phyloP scores from a whole-genome alignment of 1,140 invertebrate genomes.

The Pseudomyrmex flavicornis region DNA sequence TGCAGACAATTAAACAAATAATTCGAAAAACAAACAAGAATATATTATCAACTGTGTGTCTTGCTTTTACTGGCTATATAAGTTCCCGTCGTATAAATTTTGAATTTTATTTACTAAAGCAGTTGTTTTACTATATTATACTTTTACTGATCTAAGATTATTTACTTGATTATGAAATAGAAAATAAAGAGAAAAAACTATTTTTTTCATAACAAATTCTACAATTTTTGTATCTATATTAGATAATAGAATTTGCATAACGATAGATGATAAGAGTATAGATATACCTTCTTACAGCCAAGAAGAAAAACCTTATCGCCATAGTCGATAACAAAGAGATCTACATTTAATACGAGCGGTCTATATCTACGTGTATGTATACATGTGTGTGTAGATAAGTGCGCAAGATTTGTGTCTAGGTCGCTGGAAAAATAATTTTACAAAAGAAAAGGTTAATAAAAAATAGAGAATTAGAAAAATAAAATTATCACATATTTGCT shows the following conservation, averaged over 20 bases:
- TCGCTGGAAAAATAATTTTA: not conserved
- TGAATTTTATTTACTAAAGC: too few relatives aligned
- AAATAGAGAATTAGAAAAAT: not conserved
- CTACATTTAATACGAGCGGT: not conserved
- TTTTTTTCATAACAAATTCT: too few relatives aligned
- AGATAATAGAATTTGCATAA: slow-evolving; percentile 27
- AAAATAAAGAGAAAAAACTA: not conserved
- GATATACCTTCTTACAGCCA: slow-evolving; percentile 8
- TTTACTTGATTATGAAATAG: not conserved
- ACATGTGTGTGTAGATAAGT: too few relatives aligned
- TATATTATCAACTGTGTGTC: too few relatives aligned
- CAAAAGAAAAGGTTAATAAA: not conserved
- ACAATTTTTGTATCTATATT: slow-evolving; percentile 15
- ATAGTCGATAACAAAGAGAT: slow-evolving; percentile 41
- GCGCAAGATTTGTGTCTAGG: too few relatives aligned
- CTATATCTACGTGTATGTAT: too few relatives aligned
- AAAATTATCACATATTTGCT: not conserved
- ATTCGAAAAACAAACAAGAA: too few relatives aligned
- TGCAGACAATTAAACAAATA: too few relatives aligned
- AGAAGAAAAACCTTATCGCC: slow-evolving; percentile 23
- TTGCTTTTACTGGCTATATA: too few relatives aligned
- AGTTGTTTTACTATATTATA: too few relatives aligned
- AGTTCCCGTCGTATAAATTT: too few relatives aligned
- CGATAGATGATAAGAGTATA: slow-evolving; percentile 28
- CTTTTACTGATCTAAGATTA: not conserved